Percentiles rank a stretch among this genome's conserved stretches.
Conservation (phyloP, 1,140 invertebrate genomes). For the Neoseiulus cucumeris region DNA sequence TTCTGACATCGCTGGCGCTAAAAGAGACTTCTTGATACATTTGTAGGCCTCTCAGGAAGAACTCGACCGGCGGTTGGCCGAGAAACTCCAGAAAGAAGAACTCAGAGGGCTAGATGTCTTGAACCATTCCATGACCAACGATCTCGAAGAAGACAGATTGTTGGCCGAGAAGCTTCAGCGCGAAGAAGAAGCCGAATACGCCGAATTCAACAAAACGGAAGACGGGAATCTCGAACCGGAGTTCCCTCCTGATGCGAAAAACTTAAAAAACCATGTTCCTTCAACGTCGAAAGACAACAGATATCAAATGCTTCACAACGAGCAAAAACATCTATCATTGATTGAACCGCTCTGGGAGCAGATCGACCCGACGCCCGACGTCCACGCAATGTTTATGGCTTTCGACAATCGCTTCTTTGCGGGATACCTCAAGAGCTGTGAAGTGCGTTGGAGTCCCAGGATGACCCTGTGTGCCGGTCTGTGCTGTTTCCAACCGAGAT, state of each 20-base stretch:
- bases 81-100: too few species aligned
- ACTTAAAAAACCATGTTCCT: too few species aligned
- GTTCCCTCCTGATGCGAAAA: too few species aligned
- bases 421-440: slow-evolving; percentile 40
- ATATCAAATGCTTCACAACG: not conserved
- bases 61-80: too few species aligned
- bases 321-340: slow-evolving; percentile 23
- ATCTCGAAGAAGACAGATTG: not conserved
- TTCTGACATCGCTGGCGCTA: too few species aligned
- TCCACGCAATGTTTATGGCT: slow-evolving; percentile 57
- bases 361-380: slow-evolving; percentile 79
- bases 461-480: slow-evolving; percentile 81
- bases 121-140: not conserved
- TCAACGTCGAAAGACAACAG: too few species aligned
- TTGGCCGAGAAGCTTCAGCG: slow-evolving; percentile 1
- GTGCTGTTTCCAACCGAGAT: slow-evolving; percentile 40
- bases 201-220: not conserved
- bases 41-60: too few species aligned
- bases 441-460: slow-evolving; percentile 74
- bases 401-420: slow-evolving; percentile 75
- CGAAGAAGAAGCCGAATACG: not conserved
- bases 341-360: slow-evolving; percentile 45
- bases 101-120: too few species aligned
- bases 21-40: too few species aligned
- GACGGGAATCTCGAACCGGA: too few species aligned